Evolutionary conservation across 2,797 vertebrate species (phyloP).

Genomic region (Ataeniobius toweri): DNA sequence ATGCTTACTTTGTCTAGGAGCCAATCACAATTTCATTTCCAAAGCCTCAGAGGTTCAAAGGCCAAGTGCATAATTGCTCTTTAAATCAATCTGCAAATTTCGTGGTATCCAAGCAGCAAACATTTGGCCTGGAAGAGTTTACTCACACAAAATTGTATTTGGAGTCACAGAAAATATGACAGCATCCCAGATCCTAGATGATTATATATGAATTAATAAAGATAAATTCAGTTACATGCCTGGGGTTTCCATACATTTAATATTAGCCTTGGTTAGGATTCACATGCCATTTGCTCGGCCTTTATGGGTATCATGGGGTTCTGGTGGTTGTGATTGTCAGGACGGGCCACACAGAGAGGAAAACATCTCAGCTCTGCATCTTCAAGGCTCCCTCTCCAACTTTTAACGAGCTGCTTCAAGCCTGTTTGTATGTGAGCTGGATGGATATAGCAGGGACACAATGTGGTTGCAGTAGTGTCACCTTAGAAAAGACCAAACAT

Average conservation of each 20-base stretch:
- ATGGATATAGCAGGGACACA: slow-evolving; percentile 39
- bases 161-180: slow-evolving; percentile 52
- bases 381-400: slow-evolving; percentile 17
- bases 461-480: slow-evolving; percentile 51
- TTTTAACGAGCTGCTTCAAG: slow-evolving; percentile 26
- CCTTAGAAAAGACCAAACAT: slow-evolving; percentile 51
- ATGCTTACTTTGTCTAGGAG: slow-evolving; percentile 78
- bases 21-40: slow-evolving; percentile 74
- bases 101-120: slow-evolving; percentile 70
- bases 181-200: slow-evolving; percentile 37
- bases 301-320: slow-evolving; percentile 58
- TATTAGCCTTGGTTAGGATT: slow-evolving; percentile 50
- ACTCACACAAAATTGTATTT: slow-evolving; percentile 55
- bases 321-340: slow-evolving; percentile 57
- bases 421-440: slow-evolving; percentile 23
- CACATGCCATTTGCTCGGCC: slow-evolving; percentile 54
- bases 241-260: slow-evolving; percentile 60
- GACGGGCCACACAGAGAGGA: slow-evolving; percentile 64
- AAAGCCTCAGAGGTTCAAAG: slow-evolving; percentile 80
- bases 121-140: slow-evolving; percentile 65
- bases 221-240: slow-evolving; percentile 62
- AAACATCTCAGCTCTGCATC: slow-evolving; percentile 31
- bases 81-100: slow-evolving; percentile 80
- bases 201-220: slow-evolving; percentile 52
- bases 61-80: slow-evolving; percentile 81